Evolutionary conservation across 2,888 invertebrate species (phyloP), one percentile per base, ranked within the genome.

Genomic region (Agrochola lychnidis): DNA sequence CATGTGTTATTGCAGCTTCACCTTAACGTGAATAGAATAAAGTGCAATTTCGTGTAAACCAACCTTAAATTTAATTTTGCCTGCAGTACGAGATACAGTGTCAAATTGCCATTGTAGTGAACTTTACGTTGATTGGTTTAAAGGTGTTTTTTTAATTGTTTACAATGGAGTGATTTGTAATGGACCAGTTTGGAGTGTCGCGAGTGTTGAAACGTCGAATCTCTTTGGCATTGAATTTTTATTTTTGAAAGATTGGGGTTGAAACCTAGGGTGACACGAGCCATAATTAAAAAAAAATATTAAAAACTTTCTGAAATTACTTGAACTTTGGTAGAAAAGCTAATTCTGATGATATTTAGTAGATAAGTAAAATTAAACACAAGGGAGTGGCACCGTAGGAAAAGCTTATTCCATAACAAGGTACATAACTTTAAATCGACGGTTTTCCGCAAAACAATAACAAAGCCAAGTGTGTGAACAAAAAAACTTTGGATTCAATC

Each of bases 161-260:
- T 75, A 30, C 51, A 70, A 74, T 81, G 73, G 63, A 66, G 78
- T 85, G 83, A 76, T 89, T 86, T 80, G 72, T 84, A 88, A 88
- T 88, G 86, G 79, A 82, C 76, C 66, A 73, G 68, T 73, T 75
- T 83, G 72, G 57, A 88, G 83, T 82, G 73, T 74, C 51, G 61
- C 61, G 68, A 82, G 75, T 61, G 82, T 61, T 78, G 77, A 70
- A 81, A 76, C 57, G 67, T 75, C 72, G n/a, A n/a, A 76, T 73
- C n/a, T 45, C 45, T 79, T 73, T 83, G 69, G 42, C 71, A 68
- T 69, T 72, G 63, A 78, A 45, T 67, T 68, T 70, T 63, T 74
- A 30, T 67, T 67, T 57, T 62, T 76, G 22, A 36, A 56, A 6
- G 45, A 56, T 10, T 48, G 22, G 19, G 53, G 7, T 5, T 25